Evolutionary conservation across 2,113 vertebrate genomes (phyloP), one percentile per base, ranked within the genome.

Genomic region (Polyodon spathula): DNA sequence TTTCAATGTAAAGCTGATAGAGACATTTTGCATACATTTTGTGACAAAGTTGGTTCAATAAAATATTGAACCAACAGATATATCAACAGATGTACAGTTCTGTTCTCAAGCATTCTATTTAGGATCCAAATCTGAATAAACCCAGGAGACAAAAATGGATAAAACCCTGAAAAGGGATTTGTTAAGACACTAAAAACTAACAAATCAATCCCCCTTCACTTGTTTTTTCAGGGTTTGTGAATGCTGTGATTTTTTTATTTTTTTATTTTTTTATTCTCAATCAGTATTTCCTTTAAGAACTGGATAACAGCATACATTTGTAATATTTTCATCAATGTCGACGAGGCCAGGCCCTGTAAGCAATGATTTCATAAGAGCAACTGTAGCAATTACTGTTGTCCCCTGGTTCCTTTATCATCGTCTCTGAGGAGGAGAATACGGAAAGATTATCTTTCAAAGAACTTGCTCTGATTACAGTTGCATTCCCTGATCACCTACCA

Each of bases 401-500:
- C 68, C 68, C 72, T 77, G 72, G 68, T 78, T 83, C 73, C 65
- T 75, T 58, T 79, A 54, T 68, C 68, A 62, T 58, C 73, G 77
- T 81, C 81, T 88, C 75, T 71, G 73, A 81, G 66, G 70, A 85
- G 70, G 66, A 74, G 79, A 84, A 79, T 80, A 83, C 84, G 72
- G 71, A 80, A 79, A 82, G 74, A 87, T 84, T 83, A 73, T 81
- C 73, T 89, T 86, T 88, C 85, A 84, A 66, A 76, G 75, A 72
- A 82, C 81, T 85, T 88, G 71, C 80, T 88, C 83, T 86, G 78
- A 86, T 88, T 91, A 82, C 80, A 80, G 74, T 71, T 77, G 73
- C 76, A 64, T 79, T 85, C 77, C 83, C 75, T 76, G 84, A 86
- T 88, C 85, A 82, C 75, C 77, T 85, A 83, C 78, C 72, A 80